A percentile compares a stretch with the other conserved stretches of the same genome.
Conservation (phyloP, 2,797 vertebrate species). For the Leptoclinus maculatus region DNA sequence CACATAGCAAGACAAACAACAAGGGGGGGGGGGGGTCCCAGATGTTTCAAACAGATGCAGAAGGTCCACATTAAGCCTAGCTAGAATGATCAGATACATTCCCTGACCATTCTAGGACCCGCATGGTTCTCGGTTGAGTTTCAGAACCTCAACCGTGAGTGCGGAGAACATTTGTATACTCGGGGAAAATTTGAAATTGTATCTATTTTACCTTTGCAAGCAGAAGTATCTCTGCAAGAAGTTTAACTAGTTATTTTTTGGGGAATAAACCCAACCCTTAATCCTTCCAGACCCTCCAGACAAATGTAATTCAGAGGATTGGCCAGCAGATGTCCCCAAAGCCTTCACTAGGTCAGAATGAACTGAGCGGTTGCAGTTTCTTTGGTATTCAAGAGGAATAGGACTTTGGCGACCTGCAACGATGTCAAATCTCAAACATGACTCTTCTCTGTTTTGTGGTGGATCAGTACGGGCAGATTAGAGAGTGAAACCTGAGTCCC, state of each 20-base stretch:
- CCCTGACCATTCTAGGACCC: too few relatives aligned
- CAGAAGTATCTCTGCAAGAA: neutral
- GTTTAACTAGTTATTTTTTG: neutral
- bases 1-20: neutral
- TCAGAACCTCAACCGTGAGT: too few relatives aligned
- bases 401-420: neutral
- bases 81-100: neutral
- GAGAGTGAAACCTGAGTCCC: neutral
- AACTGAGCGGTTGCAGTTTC: neutral
- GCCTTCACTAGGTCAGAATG: neutral
- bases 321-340: neutral
- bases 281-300: neutral
- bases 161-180: too few relatives aligned
- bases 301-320: neutral
- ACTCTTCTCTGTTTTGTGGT: conserved; percentile 24
- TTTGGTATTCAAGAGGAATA: neutral
- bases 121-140: neutral
- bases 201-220: neutral
- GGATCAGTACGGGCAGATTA: neutral
- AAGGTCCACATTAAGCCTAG: neutral
- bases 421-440: conserved; percentile 44
- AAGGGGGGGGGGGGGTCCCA: too few relatives aligned
- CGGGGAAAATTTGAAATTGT: neutral
- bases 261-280: neutral
- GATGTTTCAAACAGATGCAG: neutral